Evolutionary conservation across 2,888 invertebrate genomes (phyloP).

Genomic region (Clitarchus hookeri): DNA sequence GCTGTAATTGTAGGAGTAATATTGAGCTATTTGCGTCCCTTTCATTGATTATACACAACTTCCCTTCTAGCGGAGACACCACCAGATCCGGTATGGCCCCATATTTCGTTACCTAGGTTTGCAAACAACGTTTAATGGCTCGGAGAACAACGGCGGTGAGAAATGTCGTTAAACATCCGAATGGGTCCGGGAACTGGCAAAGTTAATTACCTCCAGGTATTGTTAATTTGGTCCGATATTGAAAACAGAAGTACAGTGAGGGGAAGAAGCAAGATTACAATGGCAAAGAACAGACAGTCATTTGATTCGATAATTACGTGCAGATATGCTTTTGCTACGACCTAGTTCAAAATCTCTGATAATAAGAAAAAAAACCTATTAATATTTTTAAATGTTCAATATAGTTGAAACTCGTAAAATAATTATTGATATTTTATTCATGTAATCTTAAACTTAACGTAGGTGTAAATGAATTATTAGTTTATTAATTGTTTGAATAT

Average conservation of each 20-base stretch:
- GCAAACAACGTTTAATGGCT: background rate
- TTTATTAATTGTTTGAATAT: no score
- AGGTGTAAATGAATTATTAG: no score
- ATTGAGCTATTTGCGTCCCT: background rate
- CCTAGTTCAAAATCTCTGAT: no score
- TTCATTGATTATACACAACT: slow-evolving; percentile 1
- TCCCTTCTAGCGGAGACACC: background rate
- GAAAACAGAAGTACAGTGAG: background rate
- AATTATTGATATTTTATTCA: no score
- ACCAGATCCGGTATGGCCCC: background rate
- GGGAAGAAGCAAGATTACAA: background rate
- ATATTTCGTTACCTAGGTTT: background rate
- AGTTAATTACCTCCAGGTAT: background rate
- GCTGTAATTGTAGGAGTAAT: background rate
- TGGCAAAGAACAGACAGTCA: background rate
- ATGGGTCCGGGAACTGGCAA: background rate
- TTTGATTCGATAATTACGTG: background rate
- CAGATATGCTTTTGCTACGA: no score
- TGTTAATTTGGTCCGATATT: background rate
- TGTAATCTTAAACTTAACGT: no score
- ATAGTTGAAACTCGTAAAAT: no score
- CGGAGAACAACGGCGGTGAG: background rate
- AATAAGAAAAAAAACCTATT: no score
- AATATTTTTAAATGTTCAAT: no score
- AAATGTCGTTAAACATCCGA: slow-evolving; percentile 2